Evolutionary conservation across 2,797 vertebrate genomes (phyloP), one percentile per base, ranked within the genome.

Genomic region (Danio aesculapii): DNA sequence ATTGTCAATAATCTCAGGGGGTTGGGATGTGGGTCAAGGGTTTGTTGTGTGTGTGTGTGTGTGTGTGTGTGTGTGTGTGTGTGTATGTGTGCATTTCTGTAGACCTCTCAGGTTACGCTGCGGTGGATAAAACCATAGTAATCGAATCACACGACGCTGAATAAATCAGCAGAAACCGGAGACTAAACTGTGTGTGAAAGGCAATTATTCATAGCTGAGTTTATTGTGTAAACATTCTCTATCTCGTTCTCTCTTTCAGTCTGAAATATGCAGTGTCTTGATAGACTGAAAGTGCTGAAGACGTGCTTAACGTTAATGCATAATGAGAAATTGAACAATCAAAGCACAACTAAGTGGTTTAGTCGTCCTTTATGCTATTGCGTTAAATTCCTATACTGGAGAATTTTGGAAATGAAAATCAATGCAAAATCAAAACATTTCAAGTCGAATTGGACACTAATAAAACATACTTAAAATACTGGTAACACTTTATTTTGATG

Each of bases 81-180:
- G 30, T 30, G 3, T 74, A 11, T 75, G n/a, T 44, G 30, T n/a
- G 17, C 78, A 58, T 66, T 61, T 17, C n/a, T 71, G 50, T 41
- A 47, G 46, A 39, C 30, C 57, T 78, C 79, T 83, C 71, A 62
- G 41, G 61, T 81, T 79, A 62, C 67, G 11, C 53, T 13, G 14
- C 6, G 57, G 69, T 5, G 46, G 49, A 79, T 68, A 55, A 79
- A 83, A 79, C 47, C 63, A 46, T 21, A 68, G 71, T 75, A 78
- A 83, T 79, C 63, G 14, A 70, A 61, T 83, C 72, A 67, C 49
- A 53, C 55, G 7, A 14, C 57, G 70, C 46, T 79, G 39, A 67
- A 74, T 82, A 82, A 82, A 83, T 83, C 61, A 83, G 74, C 50
- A 53, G 66, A 66, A 63, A 77, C 17, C 6, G 6, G 55, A 81